A percentile compares a stretch with the other conserved stretches of the same genome.
These are phyloP conservation scores for Sitophilus oryzae DNA, from an alignment of 1,140 invertebrate genomes.

Conservation along the genomic window DNA sequence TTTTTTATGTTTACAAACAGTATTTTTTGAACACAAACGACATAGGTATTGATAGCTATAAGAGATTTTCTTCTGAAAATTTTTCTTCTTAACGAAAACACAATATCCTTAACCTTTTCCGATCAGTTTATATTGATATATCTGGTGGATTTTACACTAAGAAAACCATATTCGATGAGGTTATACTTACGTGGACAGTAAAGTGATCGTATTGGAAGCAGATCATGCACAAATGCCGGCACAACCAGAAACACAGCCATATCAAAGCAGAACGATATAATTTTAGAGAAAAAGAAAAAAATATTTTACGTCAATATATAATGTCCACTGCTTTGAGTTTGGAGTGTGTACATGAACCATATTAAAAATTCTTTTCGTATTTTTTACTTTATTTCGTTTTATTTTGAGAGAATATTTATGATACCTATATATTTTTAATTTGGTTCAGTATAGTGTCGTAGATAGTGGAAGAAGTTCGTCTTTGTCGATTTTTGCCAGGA, in stretches of 20 bases:
- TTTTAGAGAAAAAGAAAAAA: conserved; percentile 64
- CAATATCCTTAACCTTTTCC: no score
- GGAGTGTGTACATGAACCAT: conserved; percentile 21
- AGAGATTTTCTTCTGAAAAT: no score
- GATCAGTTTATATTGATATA: conserved; percentile 5
- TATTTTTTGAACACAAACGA: no score
- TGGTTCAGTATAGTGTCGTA: background rate
- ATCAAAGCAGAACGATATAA: conserved; percentile 69
- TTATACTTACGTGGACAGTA: conserved; percentile 70
- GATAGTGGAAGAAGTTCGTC: background rate
- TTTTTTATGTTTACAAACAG: no score
- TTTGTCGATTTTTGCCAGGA: background rate
- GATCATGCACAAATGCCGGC: conserved; percentile 63
- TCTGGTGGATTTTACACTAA: background rate
- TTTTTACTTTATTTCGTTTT: no score
- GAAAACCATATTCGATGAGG: conserved; percentile 28
- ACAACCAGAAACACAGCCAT: conserved; percentile 61
- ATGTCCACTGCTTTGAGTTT: conserved; percentile 38
- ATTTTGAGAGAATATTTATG: no score
- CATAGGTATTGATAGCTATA: no score
- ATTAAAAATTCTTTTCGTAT: conserved; percentile 9
- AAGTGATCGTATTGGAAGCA: conserved; percentile 55
- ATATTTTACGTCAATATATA: conserved; percentile 49
- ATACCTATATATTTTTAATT: no score
- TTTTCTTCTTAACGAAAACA: no score